Percentiles rank a stretch among this genome's conserved stretches.
These are phyloP conservation scores for Sebastes ruberrimus DNA, from an alignment of 2,797 vertebrate species.

Conservation along the genomic window DNA sequence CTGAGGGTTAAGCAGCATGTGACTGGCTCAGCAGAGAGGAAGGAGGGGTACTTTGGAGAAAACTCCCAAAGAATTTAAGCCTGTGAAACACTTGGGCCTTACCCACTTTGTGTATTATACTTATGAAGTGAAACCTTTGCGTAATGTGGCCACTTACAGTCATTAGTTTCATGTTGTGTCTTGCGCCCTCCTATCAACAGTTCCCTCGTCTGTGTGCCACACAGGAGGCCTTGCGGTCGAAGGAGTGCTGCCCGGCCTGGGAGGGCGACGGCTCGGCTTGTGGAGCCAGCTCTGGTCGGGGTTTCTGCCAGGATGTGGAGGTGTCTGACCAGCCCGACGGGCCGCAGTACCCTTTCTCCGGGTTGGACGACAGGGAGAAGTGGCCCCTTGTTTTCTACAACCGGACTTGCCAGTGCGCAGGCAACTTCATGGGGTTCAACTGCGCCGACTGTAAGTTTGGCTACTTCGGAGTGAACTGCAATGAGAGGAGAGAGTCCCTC, in stretches of 20 bases:
- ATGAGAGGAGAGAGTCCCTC: constrained; percentile 78
- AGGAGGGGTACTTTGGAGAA: not conserved
- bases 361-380: constrained; percentile 91
- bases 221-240: constrained; percentile 75
- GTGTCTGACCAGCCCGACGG: constrained; percentile 83
- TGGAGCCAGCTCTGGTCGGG: constrained; percentile 87
- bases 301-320: constrained; percentile 84
- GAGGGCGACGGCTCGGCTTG: constrained; percentile 88
- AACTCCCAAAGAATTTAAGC: constrained; percentile 25
- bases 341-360: constrained; percentile 90
- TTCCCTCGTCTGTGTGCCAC: constrained; percentile 90
- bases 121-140: not conserved
- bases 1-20: constrained; percentile 67
- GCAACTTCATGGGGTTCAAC: constrained; percentile 91
- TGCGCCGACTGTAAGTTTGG: constrained; percentile 92
- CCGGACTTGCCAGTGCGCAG: constrained; percentile 87
- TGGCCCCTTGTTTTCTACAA: constrained; percentile 95
- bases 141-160: constrained; percentile 65
- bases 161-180: constrained; percentile 61
- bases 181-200: constrained; percentile 69
- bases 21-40: constrained; percentile 44
- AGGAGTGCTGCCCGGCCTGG: constrained; percentile 92
- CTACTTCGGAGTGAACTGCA: constrained; percentile 84
- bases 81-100: constrained; percentile 11
- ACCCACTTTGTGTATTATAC: not conserved